A percentile compares a stretch with the other conserved stretches of the same genome.
phyloP scores from a whole-genome alignment of 2,797 vertebrate genomes.

The Malurus splendens region DNA sequence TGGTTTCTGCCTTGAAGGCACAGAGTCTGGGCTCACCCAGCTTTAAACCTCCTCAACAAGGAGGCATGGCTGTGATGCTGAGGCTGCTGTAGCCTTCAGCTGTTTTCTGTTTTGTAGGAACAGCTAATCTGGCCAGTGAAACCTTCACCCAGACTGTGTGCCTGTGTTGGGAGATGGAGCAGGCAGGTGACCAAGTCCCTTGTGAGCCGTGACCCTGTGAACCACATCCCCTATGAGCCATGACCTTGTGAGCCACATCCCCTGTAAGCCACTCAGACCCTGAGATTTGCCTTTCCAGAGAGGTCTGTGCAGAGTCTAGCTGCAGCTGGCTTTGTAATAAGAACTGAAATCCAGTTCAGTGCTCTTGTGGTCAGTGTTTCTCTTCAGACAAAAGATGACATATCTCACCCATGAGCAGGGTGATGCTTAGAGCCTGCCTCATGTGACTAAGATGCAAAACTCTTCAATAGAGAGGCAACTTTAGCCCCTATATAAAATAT shows the following conservation, averaged over 20 bases:
- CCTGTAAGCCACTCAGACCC: not conserved
- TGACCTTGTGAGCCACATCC: not conserved
- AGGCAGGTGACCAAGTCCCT: not conserved
- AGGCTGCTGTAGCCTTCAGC: not conserved
- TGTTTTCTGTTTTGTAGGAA: not conserved
- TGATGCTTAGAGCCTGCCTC: not conserved
- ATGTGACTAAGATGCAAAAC: not conserved
- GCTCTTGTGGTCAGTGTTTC: not conserved
- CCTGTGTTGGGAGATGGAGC: not conserved
- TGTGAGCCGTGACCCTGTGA: rapidly evolving
- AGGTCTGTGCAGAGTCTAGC: not conserved
- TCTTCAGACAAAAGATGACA: not conserved
- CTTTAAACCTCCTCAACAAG: not conserved
- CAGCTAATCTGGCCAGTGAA: not conserved
- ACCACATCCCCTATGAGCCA: not conserved
- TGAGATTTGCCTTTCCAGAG: not conserved
- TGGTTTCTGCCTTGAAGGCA: not conserved
- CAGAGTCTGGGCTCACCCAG: not conserved
- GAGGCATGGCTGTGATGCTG: not conserved
- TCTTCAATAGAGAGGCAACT: not conserved
- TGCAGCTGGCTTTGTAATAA: not conserved
- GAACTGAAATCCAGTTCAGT: not conserved
- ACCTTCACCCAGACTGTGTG: rapidly evolving
- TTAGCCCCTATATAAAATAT: not conserved
- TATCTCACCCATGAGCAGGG: not conserved